Evolutionary conservation across 2,113 vertebrate species (phyloP), one percentile per base, ranked within the genome.

Genomic region (Verasper variegatus): DNA sequence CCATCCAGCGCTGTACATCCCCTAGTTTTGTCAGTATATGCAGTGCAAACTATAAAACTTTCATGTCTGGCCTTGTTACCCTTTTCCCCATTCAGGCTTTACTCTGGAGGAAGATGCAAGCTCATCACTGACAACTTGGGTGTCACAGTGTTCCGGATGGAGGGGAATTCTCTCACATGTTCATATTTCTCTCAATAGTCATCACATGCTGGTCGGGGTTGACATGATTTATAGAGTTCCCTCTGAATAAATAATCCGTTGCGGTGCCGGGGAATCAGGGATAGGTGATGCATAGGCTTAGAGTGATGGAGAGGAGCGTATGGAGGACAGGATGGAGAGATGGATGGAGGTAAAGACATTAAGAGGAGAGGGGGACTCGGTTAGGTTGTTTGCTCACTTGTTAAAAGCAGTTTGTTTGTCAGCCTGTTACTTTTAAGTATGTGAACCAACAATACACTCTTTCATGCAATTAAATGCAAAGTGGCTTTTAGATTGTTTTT

Each of bases 161-260:
- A 47, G 35, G 37, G 4, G 35, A 74, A 57, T 57, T 77, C 8
- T 76, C 63, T 40, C 17, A 35, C 56, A 52, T 35, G n/a, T 72
- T 72, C 64, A 71, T 76, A 65, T 70, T 71, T 80, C 35, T 55
- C 45, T 83, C 62, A 60, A 52, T 4, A 31, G 68, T 57, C 70
- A 80, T 78, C 75, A 68, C 71, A 77, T 67, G 65, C 59, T 69
- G 65, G 78, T 71, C 84, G 70, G 71, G 71, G 18, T 54, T 83
- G 76, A 83, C 86, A 88, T 92, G 86, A 92, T 91, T 92, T 89
- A 92, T 92, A 51, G 80, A 77, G 74, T 89, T 88, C 63, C 61
- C 47, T 74, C 66, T 89, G 86, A 89, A 92, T 93, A 92, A 91
- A 89, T 91, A 89, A 91, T 91, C 84, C 64, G 24, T 84, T 49